Evolutionary conservation across 2,888 invertebrate species (phyloP).

Genomic region (Isoperla grammatica): DNA sequence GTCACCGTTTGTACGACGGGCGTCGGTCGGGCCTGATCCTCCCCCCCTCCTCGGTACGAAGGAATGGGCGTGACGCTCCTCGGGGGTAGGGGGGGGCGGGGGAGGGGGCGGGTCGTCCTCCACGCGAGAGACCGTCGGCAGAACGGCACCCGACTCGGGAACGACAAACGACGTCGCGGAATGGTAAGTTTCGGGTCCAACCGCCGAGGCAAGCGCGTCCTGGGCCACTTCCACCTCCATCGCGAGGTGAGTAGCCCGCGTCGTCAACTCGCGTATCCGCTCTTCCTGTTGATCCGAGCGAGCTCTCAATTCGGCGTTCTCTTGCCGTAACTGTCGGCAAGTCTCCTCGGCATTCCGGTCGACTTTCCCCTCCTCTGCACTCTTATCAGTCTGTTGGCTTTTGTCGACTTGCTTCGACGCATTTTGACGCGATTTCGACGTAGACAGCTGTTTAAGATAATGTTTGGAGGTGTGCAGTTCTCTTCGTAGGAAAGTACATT

Average conservation of each 20-base stretch:
- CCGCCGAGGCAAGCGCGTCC: not conserved
- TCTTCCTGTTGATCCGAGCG: slow-evolving; percentile 23
- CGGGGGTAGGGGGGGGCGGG: slow-evolving; percentile 13
- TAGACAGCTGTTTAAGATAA: not conserved
- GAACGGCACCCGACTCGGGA: too few species aligned
- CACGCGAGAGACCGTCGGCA: too few species aligned
- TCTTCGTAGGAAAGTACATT: slow-evolving; percentile 10
- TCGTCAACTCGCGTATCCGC: slow-evolving; percentile 26
- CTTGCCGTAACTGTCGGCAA: slow-evolving; percentile 30
- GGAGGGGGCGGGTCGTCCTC: slow-evolving; percentile 1
- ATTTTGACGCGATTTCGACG: not conserved
- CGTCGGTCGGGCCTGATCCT: not conserved
- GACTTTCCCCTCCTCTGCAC: not conserved
- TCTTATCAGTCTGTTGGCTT: slow-evolving; percentile 2
- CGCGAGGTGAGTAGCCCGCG: slow-evolving; percentile 20
- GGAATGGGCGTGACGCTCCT: not conserved
- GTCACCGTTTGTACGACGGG: not conserved
- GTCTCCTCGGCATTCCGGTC: not conserved
- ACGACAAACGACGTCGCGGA: too few species aligned
- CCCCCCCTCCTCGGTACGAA: slow-evolving; percentile 14
- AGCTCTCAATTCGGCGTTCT: slow-evolving; percentile 31
- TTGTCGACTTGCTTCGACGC: not conserved
- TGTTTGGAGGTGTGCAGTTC: slow-evolving; percentile 22
- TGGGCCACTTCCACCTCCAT: slow-evolving; percentile 21
- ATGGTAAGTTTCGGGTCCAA: not conserved